phyloP scores from a whole-genome alignment of 2,888 invertebrate species.

The Junonia oenone region DNA sequence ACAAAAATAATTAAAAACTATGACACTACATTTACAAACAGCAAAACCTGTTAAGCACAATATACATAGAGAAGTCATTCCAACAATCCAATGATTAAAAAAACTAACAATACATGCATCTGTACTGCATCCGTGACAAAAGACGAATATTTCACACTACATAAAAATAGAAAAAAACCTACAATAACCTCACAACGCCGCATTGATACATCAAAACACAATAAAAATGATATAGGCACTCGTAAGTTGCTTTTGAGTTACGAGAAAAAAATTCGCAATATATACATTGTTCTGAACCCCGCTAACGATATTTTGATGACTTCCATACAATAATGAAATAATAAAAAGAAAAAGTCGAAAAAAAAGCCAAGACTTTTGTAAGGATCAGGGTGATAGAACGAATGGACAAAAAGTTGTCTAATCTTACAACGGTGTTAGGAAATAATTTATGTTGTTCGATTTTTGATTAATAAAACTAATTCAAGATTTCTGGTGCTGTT shows the following conservation, averaged over 20 bases:
- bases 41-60: background rate
- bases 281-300: constrained; percentile 47
- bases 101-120: background rate
- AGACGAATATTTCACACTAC: constrained; percentile 25
- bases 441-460: background rate
- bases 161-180: constrained; percentile 19
- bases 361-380: constrained; percentile 43
- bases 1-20: background rate
- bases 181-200: constrained; percentile 29
- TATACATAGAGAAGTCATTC: constrained; percentile 6
- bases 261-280: constrained; percentile 70
- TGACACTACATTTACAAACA: background rate
- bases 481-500: background rate
- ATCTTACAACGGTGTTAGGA: background rate
- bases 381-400: constrained; percentile 13
- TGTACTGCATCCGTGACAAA: constrained; percentile 6
- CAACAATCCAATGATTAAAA: background rate
- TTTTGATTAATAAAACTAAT: background rate
- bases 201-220: constrained; percentile 46
- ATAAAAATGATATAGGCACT: constrained; percentile 44
- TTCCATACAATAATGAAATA: constrained; percentile 58
- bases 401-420: constrained; percentile 11
- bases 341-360: constrained; percentile 40
- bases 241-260: constrained; percentile 59
- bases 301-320: constrained; percentile 76